These are phyloP conservation scores for Chelon auratus DNA, from an alignment of 2,797 vertebrate genomes.

Conservation along the genomic window DNA sequence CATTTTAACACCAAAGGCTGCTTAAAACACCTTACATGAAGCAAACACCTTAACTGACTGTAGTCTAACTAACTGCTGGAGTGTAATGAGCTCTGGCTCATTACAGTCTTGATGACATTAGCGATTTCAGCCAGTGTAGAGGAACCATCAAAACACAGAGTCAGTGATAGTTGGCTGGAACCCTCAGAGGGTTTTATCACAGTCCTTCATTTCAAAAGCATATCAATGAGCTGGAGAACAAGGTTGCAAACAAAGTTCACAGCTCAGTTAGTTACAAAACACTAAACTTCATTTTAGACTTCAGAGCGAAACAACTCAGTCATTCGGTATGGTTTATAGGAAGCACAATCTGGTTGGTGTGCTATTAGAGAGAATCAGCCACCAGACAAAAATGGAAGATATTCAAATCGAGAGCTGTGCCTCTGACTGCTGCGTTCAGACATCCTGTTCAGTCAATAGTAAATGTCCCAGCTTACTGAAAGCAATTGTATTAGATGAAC, in stretches of 20 bases:
- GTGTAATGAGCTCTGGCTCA: slow-evolving; percentile 57
- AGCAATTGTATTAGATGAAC: too few species aligned
- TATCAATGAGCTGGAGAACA: slow-evolving; percentile 7
- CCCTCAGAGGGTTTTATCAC: slow-evolving; percentile 19
- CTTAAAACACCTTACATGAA: slow-evolving; percentile 40
- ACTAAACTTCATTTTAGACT: neutral
- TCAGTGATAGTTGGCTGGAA: slow-evolving; percentile 27
- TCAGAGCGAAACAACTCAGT: neutral
- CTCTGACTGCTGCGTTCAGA: neutral
- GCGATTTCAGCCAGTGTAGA: slow-evolving; percentile 17
- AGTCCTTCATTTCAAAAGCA: slow-evolving; percentile 13
- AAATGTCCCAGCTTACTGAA: too few species aligned
- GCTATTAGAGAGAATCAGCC: neutral
- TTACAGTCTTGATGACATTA: slow-evolving; percentile 54
- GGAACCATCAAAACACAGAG: slow-evolving; percentile 47
- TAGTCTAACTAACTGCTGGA: slow-evolving; percentile 23
- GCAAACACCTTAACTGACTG: slow-evolving; percentile 44
- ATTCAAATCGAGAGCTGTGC: neutral
- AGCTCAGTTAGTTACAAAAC: neutral
- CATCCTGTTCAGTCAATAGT: too few species aligned
- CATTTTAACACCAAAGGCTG: slow-evolving; percentile 57
- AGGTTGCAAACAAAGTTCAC: neutral
- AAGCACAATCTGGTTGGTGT: neutral
- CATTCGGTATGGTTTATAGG: neutral
- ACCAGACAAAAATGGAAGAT: neutral